phyloP scores from a whole-genome alignment of 2,113 vertebrate genomes.

The Irena cyanogastra region DNA sequence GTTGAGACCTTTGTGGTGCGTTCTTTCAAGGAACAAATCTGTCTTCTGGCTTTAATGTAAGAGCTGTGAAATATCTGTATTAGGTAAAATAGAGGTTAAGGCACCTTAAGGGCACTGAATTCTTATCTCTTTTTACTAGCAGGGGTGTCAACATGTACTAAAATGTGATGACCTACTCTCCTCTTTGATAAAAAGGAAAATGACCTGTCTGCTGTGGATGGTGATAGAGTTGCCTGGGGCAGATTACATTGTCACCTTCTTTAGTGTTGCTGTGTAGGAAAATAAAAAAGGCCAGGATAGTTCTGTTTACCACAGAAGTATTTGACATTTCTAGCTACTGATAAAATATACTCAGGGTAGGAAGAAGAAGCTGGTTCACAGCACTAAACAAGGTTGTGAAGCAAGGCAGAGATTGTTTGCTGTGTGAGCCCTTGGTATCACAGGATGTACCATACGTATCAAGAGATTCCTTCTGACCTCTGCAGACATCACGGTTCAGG shows the following conservation, averaged over 20 bases:
- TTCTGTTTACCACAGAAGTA: slow-evolving; percentile 59
- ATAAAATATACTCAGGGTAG: slow-evolving; percentile 45
- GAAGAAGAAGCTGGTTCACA: background rate
- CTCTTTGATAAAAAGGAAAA: slow-evolving; percentile 73
- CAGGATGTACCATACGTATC: accelerated
- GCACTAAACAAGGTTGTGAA: background rate
- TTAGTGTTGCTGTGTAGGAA: slow-evolving; percentile 28
- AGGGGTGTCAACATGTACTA: slow-evolving; percentile 66
- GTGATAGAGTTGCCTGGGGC: slow-evolving; percentile 68
- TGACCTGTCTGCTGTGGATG: slow-evolving; percentile 65
- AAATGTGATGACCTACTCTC: slow-evolving; percentile 66
- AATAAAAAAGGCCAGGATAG: slow-evolving; percentile 34
- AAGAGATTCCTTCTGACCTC: background rate
- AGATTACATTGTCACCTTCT: slow-evolving; percentile 59
- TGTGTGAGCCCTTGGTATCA: background rate
- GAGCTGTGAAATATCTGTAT: slow-evolving; percentile 54
- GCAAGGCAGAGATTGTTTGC: background rate
- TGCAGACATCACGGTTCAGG: background rate
- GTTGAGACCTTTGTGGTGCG: slow-evolving; percentile 12
- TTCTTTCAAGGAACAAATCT: background rate
- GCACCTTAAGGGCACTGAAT: slow-evolving; percentile 64
- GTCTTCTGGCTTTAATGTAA: background rate
- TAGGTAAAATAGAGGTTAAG: slow-evolving; percentile 54
- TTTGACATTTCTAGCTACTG: slow-evolving; percentile 60
- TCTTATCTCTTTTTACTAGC: slow-evolving; percentile 69